These are phyloP conservation scores for Aphelenchoides fujianensis DNA, from an alignment of 1,140 invertebrate species.

Conservation along the genomic window DNA sequence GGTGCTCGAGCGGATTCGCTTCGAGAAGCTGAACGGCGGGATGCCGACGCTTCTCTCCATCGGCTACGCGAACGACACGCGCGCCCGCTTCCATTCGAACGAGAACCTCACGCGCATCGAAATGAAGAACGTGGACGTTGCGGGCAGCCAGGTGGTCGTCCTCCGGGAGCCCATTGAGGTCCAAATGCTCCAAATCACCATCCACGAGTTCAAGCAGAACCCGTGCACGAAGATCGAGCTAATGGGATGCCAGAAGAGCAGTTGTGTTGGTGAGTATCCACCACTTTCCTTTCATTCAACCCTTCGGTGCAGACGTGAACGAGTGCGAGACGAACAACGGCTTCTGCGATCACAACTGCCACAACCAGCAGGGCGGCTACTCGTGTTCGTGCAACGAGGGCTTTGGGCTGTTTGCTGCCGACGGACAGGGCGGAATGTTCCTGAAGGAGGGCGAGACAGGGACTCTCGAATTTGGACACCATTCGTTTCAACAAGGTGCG, in stretches of 20 bases:
- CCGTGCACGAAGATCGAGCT: slow-evolving; percentile 86
- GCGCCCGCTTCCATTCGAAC: slow-evolving; percentile 70
- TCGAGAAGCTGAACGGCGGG: slow-evolving; percentile 40
- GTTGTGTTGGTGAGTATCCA: slow-evolving; percentile 69
- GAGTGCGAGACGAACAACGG: slow-evolving; percentile 85
- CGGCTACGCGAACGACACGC: slow-evolving; percentile 35
- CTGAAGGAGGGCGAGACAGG: slow-evolving; percentile 79
- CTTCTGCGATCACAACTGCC: slow-evolving; percentile 73
- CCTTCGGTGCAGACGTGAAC: slow-evolving; percentile 76
- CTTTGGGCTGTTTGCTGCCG: slow-evolving; percentile 80
- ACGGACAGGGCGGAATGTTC: slow-evolving; percentile 84
- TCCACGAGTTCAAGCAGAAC: slow-evolving; percentile 80
- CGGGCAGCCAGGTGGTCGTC: slow-evolving; percentile 76
- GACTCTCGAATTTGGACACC: slow-evolving; percentile 78
- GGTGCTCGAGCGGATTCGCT: slow-evolving; percentile 51
- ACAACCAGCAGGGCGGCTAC: slow-evolving; percentile 74
- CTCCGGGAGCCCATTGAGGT: slow-evolving; percentile 86
- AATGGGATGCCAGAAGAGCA: slow-evolving; percentile 84
- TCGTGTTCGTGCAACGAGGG: slow-evolving; percentile 85
- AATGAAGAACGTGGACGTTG: slow-evolving; percentile 67
- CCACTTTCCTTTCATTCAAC: background rate
- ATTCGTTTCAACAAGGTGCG: slow-evolving; percentile 91
- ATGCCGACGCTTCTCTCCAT: slow-evolving; percentile 29
- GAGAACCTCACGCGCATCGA: slow-evolving; percentile 66
- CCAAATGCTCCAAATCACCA: slow-evolving; percentile 79